Evolutionary conservation across 2,797 vertebrate species (phyloP), one percentile per base, ranked within the genome.

Genomic region (Botia kubotai): DNA sequence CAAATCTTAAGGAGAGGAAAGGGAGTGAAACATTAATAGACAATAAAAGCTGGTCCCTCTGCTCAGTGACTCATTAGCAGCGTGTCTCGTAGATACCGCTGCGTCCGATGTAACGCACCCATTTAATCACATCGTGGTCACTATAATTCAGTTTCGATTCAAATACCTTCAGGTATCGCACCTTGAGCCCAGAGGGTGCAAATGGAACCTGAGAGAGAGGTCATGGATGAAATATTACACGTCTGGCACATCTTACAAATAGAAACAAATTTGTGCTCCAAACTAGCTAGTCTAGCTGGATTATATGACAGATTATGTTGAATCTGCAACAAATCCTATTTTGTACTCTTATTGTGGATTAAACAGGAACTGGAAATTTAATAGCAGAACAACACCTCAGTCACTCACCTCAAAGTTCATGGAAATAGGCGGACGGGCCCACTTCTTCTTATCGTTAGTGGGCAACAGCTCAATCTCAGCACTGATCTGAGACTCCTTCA

Each of bases 111-210:
- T 99, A 99, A 83, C 97, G 96, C 89, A 99, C 98, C 98, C 98
- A 99, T 97, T 99, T 99, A 89, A 99, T 98, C 90, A 99, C 98
- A 19, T 99, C 98, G 0, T 99, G 98, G 93, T 99, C 98, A 93
- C 97, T 99, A 96, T 99, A 99, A 94, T 99, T 99, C 94, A 99
- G 95, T 93, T 99, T 99, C 89, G 98, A 97, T 92, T 99, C 98
- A 85, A 99, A 99, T 86, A 99, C 98, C 95, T 99, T 99, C 94
- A 99, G 94, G 92, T 99, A 99, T 82, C 98, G 98, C 89, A 99
- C 98, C 94, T 99, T 99, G 87, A 99, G 95, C 79, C 98, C 98
- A n/a, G 98, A 99, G 36, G 98, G 98, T 0, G 98, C 98, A 2
- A 99, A 99, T 0, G 98, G 98, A 86, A 99, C 98, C 98, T 99